These are phyloP conservation scores for Irena cyanogastra DNA, from an alignment of 2,113 vertebrate genomes.

Conservation along the genomic window DNA sequence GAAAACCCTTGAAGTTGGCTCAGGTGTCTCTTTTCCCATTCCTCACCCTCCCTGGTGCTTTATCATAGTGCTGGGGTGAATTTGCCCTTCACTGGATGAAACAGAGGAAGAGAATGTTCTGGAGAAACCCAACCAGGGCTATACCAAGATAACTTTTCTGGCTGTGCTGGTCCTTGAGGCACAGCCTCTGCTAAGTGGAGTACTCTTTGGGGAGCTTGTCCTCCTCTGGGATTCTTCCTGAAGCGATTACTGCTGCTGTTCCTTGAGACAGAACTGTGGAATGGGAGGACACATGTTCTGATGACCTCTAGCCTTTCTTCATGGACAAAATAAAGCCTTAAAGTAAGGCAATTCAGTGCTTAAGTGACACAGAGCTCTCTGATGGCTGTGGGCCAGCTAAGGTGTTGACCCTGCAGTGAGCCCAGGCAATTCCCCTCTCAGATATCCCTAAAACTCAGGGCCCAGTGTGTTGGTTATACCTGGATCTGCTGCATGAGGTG, in stretches of 20 bases:
- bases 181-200: neutral
- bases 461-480: rapidly evolving
- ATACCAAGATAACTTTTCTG: neutral
- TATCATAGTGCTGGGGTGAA: neutral
- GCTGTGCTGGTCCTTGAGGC: neutral
- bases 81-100: neutral
- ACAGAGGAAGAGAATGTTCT: neutral
- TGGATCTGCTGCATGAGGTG: neutral
- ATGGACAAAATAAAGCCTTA: neutral
- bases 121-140: neutral
- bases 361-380: neutral
- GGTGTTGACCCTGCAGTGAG: neutral
- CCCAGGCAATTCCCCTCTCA: neutral
- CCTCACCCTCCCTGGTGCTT: neutral
- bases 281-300: neutral
- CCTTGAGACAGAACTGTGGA: rapidly evolving
- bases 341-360: neutral
- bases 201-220: neutral
- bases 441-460: neutral
- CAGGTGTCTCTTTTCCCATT: neutral
- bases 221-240: neutral
- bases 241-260: neutral
- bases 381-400: neutral
- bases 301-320: neutral
- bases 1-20: neutral